Base-by-base conservation (phyloP, 2,888 invertebrate genomes). In the Drosophila nigritarsus region DNA sequence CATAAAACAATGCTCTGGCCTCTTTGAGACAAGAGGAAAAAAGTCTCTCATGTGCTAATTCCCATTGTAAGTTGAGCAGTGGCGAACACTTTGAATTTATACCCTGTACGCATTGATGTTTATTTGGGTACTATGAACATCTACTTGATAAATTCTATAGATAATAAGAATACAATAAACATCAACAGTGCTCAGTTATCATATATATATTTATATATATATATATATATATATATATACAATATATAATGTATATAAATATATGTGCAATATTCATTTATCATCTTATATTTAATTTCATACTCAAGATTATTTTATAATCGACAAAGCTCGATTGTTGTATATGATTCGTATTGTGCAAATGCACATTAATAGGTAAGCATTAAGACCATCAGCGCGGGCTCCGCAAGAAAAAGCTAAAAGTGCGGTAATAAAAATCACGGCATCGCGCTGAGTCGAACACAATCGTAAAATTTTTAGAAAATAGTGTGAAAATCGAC, bases 401-500 rank as follows among this genome's bases (percentile, higher is more conserved):
- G 59, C 73, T 56, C 32, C 48, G 34, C 29, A 29, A 29, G 29
- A 59, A 71, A 70, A 73, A 79, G 81, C 84, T 82, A 82, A 87
- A 79, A 89, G 77, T 75, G 81, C 53, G 79, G 84, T 80, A 84
- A 82, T 89, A 87, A 89, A 81, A 89, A 77, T 79, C 68, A 68
- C 64, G 61, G 60, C 48, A 54, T 51, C 62, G 42, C 68, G 65
- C 62, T 54, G 70, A 68, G 80, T 73, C 66, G 66, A 84, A 82
- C 77, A 78, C 73, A 84, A 87, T 87, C 85, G 89, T 24, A 24
- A 85, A 85, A 75, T 87, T 32, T 82, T 80, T 89, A 80, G 85
- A 89, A 87, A 89, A 89, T 82, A 87, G 85, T 89, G 89, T 85
- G 89, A 87, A 89, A 87, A 85, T 75, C 60, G 69, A 71, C 66